phyloP scores from a whole-genome alignment of 2,797 vertebrate species.

The Cichlasoma orientale region DNA sequence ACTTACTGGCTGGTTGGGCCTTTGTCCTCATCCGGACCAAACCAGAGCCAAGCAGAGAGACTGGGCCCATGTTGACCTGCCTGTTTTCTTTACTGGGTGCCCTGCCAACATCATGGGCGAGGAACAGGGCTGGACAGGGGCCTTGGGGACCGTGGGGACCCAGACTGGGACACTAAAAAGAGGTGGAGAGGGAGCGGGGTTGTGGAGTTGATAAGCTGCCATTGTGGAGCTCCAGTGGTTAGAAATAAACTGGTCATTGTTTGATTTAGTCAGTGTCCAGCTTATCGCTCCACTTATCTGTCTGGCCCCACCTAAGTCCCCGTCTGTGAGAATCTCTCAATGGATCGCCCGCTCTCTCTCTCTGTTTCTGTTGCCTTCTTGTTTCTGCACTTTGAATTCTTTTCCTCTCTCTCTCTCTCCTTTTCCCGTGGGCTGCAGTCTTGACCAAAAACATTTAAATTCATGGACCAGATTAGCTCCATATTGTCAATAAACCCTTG shows the following conservation, averaged over 20 bases:
- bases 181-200: conserved; percentile 5
- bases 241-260: conserved; percentile 79
- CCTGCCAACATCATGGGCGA: conserved; percentile 70
- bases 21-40: conserved; percentile 73
- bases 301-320: conserved; percentile 62
- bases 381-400: background rate
- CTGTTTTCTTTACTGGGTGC: conserved; percentile 69
- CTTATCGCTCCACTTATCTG: conserved; percentile 78
- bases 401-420: background rate
- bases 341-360: conserved; percentile 29
- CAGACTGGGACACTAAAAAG: conserved; percentile 39
- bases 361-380: background rate
- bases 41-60: conserved; percentile 71
- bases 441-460: conserved; percentile 54
- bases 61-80: conserved; percentile 55
- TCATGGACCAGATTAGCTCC: conserved; percentile 56
- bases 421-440: conserved; percentile 15
- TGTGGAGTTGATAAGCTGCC: conserved; percentile 57
- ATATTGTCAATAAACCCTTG: conserved; percentile 68
- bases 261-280: conserved; percentile 72
- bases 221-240: conserved; percentile 74
- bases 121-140: conserved; percentile 46
- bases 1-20: conserved; percentile 64
- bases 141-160: conserved; percentile 42
- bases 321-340: conserved; percentile 69